Conservation (phyloP, 2,797 vertebrate genomes). For the Merluccius polli region DNA sequence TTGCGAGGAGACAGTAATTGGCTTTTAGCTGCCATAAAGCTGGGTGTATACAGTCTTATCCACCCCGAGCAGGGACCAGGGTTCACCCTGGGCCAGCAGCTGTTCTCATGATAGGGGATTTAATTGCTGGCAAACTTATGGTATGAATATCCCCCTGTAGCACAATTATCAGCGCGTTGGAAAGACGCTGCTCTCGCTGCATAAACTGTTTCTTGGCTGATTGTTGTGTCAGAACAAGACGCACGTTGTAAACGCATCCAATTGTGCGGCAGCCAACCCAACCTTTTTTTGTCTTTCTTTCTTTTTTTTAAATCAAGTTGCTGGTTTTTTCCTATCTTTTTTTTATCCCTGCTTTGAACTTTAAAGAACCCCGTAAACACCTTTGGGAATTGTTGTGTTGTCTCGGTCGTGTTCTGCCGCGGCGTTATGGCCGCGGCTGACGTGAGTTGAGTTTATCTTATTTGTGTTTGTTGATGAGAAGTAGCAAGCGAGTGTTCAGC, state of each 20-base stretch:
- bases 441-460: too few species aligned
- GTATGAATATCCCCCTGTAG: conserved; percentile 52
- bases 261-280: conserved; percentile 48
- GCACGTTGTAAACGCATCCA: conserved; percentile 51
- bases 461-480: not conserved
- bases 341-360: conserved; percentile 26
- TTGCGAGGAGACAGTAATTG: conserved; percentile 54
- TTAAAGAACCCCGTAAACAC: conserved; percentile 33
- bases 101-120: conserved; percentile 66
- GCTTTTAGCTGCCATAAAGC: conserved; percentile 61
- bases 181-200: conserved; percentile 42
- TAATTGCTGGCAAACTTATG: conserved; percentile 64
- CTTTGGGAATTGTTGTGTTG: conserved; percentile 32
- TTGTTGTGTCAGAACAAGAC: conserved; percentile 54
- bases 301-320: conserved; percentile 35
- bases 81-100: conserved; percentile 61
- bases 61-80: conserved; percentile 53
- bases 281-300: conserved; percentile 7
- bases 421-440: too few species aligned
- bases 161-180: conserved; percentile 58
- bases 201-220: conserved; percentile 44
- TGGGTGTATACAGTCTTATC: conserved; percentile 50
- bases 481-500: not conserved
- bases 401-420: too few species aligned
- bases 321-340: conserved; percentile 30